Evolutionary conservation across 2,888 invertebrate genomes (phyloP), one percentile per base, ranked within the genome.

Genomic region (Macrophya alboannulata): DNA sequence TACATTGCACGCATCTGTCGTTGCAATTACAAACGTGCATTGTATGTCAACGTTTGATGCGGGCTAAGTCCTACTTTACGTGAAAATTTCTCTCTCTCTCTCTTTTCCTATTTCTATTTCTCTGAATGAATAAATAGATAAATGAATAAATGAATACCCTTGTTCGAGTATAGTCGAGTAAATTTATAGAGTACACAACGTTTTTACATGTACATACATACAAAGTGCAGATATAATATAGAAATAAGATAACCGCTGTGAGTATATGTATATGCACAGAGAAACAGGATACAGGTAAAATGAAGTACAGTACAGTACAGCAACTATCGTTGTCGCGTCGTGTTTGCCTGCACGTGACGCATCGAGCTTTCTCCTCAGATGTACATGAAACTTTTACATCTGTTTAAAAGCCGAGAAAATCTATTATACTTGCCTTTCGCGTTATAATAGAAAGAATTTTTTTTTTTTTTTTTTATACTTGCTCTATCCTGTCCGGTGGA

Each of bases 281-380:
- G 79, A 81, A 81, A 81, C 81, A 59, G 81, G 81, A 81, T 59
- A 81, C 81, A 74, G n/a, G 8, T n/a, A n/a, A 21, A n/a, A n/a
- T n/a, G n/a, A n/a, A 74, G 8, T 4, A 6, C 21, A 43, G 8
- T n/a, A 45, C 43, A n/a, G n/a, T 25, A 71, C 17, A 31, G 6
- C 68, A 17, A 45, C 10, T 51, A 81, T 37, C 59, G 59, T 79
- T 15, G 21, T 65, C 25, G 45, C 48, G 68, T 68, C 68, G 17
- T 68, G 82, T 68, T 68, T 68, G 82, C 68, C 25, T 31, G 59
- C 79, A 79, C 82, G 82, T 83, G 82, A 83, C 82, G 82, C 82
- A 83, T 40, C 25, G 48, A 45, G 82, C 82, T 83, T 83, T 83
- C 82, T 83, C 82, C 82, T 65, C 45, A 25, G 31, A 25, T 31